A percentile compares a stretch with the other conserved stretches of the same genome.
These are phyloP conservation scores for Xiphydria camelus DNA, from an alignment of 2,888 invertebrate species.

Conservation along the genomic window DNA sequence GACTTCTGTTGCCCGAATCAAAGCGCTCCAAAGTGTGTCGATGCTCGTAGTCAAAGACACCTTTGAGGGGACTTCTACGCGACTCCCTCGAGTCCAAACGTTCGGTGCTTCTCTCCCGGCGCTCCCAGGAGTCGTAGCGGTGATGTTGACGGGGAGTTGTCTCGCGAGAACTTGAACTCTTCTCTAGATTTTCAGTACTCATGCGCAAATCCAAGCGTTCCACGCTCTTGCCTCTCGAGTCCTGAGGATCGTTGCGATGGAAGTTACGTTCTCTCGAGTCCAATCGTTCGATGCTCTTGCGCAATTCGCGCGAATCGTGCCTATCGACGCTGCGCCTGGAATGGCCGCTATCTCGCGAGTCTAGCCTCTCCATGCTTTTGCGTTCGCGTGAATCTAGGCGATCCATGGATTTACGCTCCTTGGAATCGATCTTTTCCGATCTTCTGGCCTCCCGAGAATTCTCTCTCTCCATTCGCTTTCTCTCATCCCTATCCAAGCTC, in stretches of 20 bases:
- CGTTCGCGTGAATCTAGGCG: conserved; percentile 39
- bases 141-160: not conserved
- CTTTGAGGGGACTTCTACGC: conserved; percentile 26
- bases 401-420: conserved; percentile 41
- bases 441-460: conserved; percentile 37
- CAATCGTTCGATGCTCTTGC: conserved; percentile 47
- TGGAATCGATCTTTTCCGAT: conserved; percentile 34
- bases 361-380: conserved; percentile 34
- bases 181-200: conserved; percentile 40
- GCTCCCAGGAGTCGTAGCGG: conserved; percentile 19
- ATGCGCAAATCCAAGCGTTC: conserved; percentile 44
- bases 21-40: conserved; percentile 47
- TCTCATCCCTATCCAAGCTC: conserved; percentile 40
- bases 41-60: conserved; percentile 39
- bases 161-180: not conserved
- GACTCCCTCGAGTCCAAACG: conserved; percentile 39
- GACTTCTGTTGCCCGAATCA: conserved; percentile 41
- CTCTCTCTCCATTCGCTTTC: conserved; percentile 43
- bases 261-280: conserved; percentile 39
- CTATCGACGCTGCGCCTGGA: conserved; percentile 32
- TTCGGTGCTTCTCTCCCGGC: conserved; percentile 41
- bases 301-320: conserved; percentile 38
- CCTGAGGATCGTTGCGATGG: conserved; percentile 40
- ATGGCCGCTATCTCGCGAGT: conserved; percentile 28
- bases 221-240: conserved; percentile 36